Base-by-base conservation (phyloP, 2,888 invertebrate genomes). In the Nineta flava region DNA sequence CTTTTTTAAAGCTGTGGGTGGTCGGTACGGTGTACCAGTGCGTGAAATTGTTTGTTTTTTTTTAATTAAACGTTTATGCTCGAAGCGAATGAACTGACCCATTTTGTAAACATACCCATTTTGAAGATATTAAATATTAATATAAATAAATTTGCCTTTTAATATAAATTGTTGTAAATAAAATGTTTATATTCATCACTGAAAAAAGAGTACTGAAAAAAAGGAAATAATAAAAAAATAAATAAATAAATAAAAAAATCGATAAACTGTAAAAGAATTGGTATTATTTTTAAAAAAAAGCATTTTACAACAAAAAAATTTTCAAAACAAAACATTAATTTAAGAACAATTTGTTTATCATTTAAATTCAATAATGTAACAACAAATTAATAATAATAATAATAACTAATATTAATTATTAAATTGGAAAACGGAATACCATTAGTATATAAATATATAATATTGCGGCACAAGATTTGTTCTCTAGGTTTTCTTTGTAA, bases 281-380 rank as follows among this genome's bases (percentile, higher is more conserved):
- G 76, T 79, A 78, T 78, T 78, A 79, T 79, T 70, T 77, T 76
- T 77, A 77, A 70, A 68, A 68, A 67, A 76, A 79, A 78, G 77
- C 77, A 77, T 77, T 44, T 73, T 78, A 76, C 76, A 79, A 79
- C 78, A 79, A 79, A 78, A 78, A 76, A 76, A 76, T 76, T 77
- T 77, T 74, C 74, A 77, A 78, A 79, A 77, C 77, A 79, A 79
- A 79, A 79, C 77, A 78, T 77, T 77, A 77, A 77, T 77, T 78
- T 77, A 78, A 77, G 77, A 78, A 78, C 77, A 77, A 77, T 74
- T 38, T n/a, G 44, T 75, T 76, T 75, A 76, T 75, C 75, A 76
- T 76, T 48, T 77, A 76, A 62, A 66, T 66, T 55, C 63, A 75
- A 74, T 75, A 75, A 75, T 74, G 75, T 73, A 74, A 75, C 73